Conservation (phyloP, 2,113 vertebrate genomes). For the Poicephalus meyeri region DNA sequence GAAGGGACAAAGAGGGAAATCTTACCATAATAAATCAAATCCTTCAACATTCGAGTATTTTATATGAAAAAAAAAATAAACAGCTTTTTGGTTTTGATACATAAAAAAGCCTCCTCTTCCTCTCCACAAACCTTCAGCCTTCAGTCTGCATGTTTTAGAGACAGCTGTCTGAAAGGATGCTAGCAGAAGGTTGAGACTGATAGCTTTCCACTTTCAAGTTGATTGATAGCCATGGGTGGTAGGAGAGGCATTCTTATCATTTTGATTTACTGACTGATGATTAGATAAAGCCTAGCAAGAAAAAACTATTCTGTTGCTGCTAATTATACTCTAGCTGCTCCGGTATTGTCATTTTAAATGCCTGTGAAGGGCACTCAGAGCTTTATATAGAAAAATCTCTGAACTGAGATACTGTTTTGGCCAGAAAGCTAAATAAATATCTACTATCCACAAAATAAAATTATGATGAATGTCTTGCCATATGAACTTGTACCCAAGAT, state of each 20-base stretch:
- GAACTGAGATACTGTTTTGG: not conserved
- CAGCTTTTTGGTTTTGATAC: not conserved
- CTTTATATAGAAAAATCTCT: not conserved
- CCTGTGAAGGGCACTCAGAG: not conserved
- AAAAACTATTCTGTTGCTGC: not conserved
- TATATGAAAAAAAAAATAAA: not conserved
- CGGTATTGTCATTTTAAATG: not conserved
- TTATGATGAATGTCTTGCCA: not conserved
- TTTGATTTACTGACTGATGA: constrained; percentile 1
- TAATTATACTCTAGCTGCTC: not conserved
- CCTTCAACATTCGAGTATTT: not conserved
- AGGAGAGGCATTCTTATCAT: not conserved
- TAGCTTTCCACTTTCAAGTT: not conserved
- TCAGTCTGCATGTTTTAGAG: not conserved
- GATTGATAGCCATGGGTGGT: not conserved
- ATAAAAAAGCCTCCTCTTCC: not conserved
- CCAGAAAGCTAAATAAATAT: not conserved
- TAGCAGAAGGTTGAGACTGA: not conserved
- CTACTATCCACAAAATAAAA: not conserved
- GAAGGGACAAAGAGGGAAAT: not conserved
- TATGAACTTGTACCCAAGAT: not conserved
- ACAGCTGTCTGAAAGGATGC: not conserved
- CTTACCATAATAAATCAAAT: not conserved
- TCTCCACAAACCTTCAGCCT: not conserved
- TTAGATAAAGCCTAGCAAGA: not conserved